Evolutionary conservation across 2,113 vertebrate genomes (phyloP).

Genomic region (Pipra filicauda): DNA sequence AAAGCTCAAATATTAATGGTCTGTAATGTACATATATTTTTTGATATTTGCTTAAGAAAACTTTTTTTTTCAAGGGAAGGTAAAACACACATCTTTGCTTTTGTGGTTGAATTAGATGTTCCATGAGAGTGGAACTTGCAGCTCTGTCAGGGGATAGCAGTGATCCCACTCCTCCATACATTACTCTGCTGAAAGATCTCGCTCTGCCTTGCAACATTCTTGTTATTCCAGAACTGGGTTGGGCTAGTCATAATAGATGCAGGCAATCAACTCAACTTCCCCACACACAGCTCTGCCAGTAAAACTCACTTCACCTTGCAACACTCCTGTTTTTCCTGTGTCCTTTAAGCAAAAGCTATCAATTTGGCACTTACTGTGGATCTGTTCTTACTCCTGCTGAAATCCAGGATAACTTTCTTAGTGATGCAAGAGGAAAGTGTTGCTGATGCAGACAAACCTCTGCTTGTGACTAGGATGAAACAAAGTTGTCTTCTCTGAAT

Average conservation of each 20-base stretch:
- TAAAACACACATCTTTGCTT: neutral
- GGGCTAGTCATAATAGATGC: slow-evolving; percentile 61
- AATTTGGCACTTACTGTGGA: neutral
- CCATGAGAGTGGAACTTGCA: neutral
- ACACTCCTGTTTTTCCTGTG: slow-evolving; percentile 6
- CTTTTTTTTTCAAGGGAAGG: neutral
- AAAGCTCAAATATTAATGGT: neutral
- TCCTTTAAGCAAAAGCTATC: neutral
- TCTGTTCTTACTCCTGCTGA: neutral
- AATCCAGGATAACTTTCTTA: neutral
- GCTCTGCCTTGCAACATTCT: slow-evolving; percentile 62
- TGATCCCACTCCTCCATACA: slow-evolving; percentile 33
- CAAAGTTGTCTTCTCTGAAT: neutral
- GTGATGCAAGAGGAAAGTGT: neutral
- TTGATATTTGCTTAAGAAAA: neutral
- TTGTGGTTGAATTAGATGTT: neutral
- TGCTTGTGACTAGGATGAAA: neutral
- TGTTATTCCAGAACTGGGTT: slow-evolving; percentile 69
- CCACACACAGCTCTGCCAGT: slow-evolving; percentile 36
- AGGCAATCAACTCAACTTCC: slow-evolving; percentile 48
- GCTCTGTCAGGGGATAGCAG: slow-evolving; percentile 13
- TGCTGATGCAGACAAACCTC: neutral
- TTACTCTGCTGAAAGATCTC: slow-evolving; percentile 31
- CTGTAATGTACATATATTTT: neutral
- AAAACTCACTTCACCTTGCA: slow-evolving; percentile 44